Percentiles rank a stretch among this genome's conserved stretches.
Evolutionary conservation across 2,113 vertebrate species (phyloP).

Genomic region (Mormoops blainvillei): DNA sequence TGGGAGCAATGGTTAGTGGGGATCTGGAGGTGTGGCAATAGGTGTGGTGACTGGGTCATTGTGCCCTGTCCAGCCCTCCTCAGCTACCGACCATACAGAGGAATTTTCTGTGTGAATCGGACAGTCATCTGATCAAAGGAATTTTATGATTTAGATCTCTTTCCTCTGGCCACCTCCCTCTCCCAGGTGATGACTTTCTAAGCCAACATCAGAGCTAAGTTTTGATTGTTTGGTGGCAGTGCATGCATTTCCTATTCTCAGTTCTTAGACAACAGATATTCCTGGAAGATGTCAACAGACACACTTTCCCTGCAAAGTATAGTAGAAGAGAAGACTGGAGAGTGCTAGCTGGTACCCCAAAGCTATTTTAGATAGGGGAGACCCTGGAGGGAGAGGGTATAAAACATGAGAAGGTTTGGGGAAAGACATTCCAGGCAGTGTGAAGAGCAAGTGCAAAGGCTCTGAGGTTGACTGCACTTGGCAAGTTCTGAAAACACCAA

Average conservation of each 20-base stretch:
- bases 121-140: background rate
- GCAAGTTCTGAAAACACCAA: background rate
- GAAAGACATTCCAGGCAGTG: background rate
- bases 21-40: background rate
- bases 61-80: background rate
- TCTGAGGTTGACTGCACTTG: background rate
- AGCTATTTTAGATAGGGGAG: background rate
- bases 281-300: background rate
- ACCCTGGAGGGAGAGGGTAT: background rate
- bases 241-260: background rate
- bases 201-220: background rate
- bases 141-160: background rate
- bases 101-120: too few relatives aligned
- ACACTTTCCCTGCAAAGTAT: background rate
- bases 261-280: background rate
- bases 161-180: background rate
- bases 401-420: background rate
- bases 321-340: background rate
- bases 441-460: background rate
- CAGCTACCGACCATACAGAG: too few relatives aligned
- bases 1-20: background rate
- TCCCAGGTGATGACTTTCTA: background rate
- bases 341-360: background rate
- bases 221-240: background rate
- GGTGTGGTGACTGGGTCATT: background rate